Conservation (phyloP, 2,113 vertebrate genomes). For the human (Homo sapiens) region DNA sequence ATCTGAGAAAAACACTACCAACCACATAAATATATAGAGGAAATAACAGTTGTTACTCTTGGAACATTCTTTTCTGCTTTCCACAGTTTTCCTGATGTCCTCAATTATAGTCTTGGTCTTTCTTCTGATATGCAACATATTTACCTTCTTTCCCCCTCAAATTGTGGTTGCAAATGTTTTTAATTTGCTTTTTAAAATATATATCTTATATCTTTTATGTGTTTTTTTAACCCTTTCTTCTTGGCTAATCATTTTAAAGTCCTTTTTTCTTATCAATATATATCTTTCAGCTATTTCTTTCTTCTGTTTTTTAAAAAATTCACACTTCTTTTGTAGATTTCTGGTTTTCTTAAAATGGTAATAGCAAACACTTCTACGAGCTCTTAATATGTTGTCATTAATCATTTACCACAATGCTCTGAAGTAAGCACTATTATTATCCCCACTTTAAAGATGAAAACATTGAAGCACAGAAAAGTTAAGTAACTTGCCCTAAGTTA, state of each 20-base stretch:
- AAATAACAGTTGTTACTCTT: slow-evolving; percentile 8
- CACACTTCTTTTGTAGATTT: not conserved
- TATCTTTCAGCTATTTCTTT: not conserved
- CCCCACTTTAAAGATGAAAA: not conserved
- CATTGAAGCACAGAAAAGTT: not conserved
- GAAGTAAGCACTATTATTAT: not conserved
- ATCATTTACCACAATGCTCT: not conserved
- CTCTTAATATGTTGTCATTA: not conserved
- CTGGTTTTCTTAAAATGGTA: slow-evolving; percentile 10
- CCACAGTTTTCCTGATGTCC: slow-evolving; percentile 33
- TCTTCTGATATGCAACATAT: slow-evolving; percentile 21
- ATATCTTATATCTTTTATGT: not conserved
- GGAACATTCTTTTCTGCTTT: slow-evolving; percentile 35
- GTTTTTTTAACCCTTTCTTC: not conserved
- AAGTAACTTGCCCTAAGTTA: not conserved
- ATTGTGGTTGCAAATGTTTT: slow-evolving; percentile 58
- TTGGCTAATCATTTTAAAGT: not conserved
- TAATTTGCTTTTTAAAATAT: slow-evolving; percentile 41
- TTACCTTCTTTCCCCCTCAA: not conserved
- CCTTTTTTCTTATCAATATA: not conserved
- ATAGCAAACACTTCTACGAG: not conserved
- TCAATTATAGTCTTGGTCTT: slow-evolving; percentile 45
- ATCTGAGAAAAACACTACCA: not conserved
- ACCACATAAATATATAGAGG: slow-evolving; percentile 23
- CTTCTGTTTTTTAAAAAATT: slow-evolving; percentile 27